Percentiles rank a stretch among this genome's conserved stretches.
These are phyloP conservation scores for Papilio helenus DNA, from an alignment of 1,140 invertebrate genomes.

Conservation along the genomic window DNA sequence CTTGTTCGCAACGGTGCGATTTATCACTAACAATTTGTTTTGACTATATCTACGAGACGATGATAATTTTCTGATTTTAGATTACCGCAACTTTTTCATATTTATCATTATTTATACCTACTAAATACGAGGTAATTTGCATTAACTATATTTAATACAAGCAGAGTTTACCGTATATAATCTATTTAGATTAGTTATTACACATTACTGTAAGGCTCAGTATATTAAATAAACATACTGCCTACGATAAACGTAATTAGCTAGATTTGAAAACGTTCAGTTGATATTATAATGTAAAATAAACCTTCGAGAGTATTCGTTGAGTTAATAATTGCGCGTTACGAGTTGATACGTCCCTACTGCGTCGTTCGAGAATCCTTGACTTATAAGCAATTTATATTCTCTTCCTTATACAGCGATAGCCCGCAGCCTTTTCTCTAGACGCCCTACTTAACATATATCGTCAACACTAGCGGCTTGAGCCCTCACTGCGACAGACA, in stretches of 20 bases:
- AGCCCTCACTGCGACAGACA: slow-evolving; percentile 33
- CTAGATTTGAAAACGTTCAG: slow-evolving; percentile 19
- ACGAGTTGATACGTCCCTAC: slow-evolving; percentile 48
- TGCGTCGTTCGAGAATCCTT: slow-evolving; percentile 56
- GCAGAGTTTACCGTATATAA: not conserved
- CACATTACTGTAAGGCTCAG: not conserved
- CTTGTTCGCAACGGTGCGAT: slow-evolving; percentile 28
- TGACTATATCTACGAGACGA: not conserved
- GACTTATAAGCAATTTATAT: slow-evolving; percentile 72
- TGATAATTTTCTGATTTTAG: not conserved
- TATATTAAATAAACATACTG: slow-evolving; percentile 6
- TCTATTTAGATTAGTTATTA: slow-evolving; percentile 7
- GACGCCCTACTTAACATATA: slow-evolving; percentile 59
- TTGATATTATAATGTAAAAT: slow-evolving; percentile 8
- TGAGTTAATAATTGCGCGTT: slow-evolving; percentile 35
- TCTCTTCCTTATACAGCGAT: slow-evolving; percentile 62
- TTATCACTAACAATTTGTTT: slow-evolving; percentile 12
- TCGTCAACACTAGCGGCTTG: slow-evolving; percentile 43
- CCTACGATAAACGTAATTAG: slow-evolving; percentile 15
- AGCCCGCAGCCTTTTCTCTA: slow-evolving; percentile 58
- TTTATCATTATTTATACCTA: not conserved
- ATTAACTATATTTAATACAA: slow-evolving; percentile 2
- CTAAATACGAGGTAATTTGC: not conserved
- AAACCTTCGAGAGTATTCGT: slow-evolving; percentile 8
- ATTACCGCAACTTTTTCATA: not conserved